Conservation (phyloP, 1,140 invertebrate species). For the Brachionus manjavacas region DNA sequence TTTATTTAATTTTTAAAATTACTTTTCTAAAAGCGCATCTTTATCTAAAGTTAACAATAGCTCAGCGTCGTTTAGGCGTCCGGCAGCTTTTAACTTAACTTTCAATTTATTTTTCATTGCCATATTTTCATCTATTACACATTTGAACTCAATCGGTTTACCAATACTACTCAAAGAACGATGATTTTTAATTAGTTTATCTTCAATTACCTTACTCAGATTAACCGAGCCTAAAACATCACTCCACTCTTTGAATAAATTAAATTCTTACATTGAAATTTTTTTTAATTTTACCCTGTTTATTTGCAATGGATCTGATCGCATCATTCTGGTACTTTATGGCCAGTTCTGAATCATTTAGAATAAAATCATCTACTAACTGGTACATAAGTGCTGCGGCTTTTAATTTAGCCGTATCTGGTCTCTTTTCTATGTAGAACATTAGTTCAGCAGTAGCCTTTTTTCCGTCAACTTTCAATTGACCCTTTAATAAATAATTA, state of each 20-base stretch:
- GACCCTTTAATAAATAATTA: background rate
- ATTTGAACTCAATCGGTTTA: background rate
- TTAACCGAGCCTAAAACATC: background rate
- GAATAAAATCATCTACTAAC: background rate
- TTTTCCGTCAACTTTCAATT: slow-evolving; percentile 22
- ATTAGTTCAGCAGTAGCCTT: background rate
- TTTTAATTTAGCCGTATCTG: background rate
- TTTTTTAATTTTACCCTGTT: background rate
- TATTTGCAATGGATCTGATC: background rate
- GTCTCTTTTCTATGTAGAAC: background rate
- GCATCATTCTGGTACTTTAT: slow-evolving; percentile 1
- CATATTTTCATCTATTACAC: background rate
- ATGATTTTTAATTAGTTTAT: background rate
- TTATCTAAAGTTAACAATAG: background rate
- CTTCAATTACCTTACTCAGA: background rate
- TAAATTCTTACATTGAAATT: background rate
- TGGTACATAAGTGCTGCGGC: background rate
- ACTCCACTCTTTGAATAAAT: background rate
- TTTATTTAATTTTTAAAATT: background rate
- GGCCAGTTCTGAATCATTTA: background rate
- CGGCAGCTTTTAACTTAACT: background rate
- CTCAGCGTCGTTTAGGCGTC: slow-evolving; percentile 15
- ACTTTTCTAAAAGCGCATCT: background rate
- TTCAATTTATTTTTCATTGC: background rate
- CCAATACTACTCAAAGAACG: background rate